A percentile compares a stretch with the other conserved stretches of the same genome.
phyloP scores from a whole-genome alignment of 23 tunicate genomes.

The Aplidium turbinatum region DNA sequence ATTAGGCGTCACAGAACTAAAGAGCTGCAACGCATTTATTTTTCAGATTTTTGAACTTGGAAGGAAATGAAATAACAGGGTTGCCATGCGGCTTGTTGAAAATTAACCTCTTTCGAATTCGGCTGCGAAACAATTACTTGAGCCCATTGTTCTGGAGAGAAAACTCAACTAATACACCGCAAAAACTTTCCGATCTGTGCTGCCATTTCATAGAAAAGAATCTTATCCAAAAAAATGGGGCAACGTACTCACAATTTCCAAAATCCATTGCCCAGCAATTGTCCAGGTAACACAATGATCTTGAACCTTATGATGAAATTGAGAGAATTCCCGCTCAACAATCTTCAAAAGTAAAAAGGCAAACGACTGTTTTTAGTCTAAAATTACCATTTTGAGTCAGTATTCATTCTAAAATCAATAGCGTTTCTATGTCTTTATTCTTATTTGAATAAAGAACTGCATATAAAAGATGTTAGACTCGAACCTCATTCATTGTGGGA shows the following conservation, averaged over 20 bases:
- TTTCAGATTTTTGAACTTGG: slow-evolving; percentile 74
- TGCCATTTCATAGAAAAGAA: slow-evolving; percentile 21
- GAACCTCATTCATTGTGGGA: too few relatives aligned
- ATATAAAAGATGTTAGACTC: too few relatives aligned
- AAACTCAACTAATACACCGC: slow-evolving; percentile 85
- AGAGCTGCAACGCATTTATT: neutral
- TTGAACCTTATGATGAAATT: too few relatives aligned
- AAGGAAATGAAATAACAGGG: slow-evolving; percentile 87
- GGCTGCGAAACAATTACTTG: slow-evolving; percentile 83
- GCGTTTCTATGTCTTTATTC: too few relatives aligned
- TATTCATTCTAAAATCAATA: too few relatives aligned
- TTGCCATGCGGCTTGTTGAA: slow-evolving; percentile 76
- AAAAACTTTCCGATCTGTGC: slow-evolving; percentile 69
- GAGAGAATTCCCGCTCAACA: too few relatives aligned
- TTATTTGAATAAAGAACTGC: too few relatives aligned
- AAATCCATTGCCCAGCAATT: slow-evolving; percentile 12
- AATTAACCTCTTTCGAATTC: slow-evolving; percentile 60
- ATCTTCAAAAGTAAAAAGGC: too few relatives aligned
- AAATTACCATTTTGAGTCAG: too few relatives aligned
- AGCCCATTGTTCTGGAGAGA: slow-evolving; percentile 87
- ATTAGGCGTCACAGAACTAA: too few relatives aligned
- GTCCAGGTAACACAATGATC: neutral
- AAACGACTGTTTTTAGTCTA: too few relatives aligned
- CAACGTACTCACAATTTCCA: slow-evolving; percentile 30
- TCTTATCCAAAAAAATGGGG: slow-evolving; percentile 22